These are phyloP conservation scores for Cordilura impudica DNA, from an alignment of 2,888 invertebrate species.

Conservation along the genomic window DNA sequence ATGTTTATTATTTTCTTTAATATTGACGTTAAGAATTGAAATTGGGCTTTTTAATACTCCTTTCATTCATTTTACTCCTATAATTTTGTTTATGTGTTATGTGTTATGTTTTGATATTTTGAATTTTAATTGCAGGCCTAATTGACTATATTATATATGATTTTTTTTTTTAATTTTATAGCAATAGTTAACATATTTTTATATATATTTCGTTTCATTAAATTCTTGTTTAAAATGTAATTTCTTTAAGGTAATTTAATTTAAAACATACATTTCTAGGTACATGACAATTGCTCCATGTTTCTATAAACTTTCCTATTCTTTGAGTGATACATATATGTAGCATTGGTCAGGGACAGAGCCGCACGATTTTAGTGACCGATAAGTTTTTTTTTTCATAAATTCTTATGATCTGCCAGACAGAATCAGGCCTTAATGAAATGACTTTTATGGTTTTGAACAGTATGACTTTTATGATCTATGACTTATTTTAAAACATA, in stretches of 20 bases:
- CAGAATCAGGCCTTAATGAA: no score
- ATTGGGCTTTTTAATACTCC: background rate
- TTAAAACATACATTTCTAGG: constrained; percentile 41
- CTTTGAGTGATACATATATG: no score
- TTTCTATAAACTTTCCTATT: background rate
- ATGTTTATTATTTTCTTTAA: background rate
- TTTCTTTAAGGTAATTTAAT: constrained; percentile 5
- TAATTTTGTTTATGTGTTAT: background rate
- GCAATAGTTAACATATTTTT: constrained; percentile 34
- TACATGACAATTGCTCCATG: constrained; percentile 61
- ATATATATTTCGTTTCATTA: constrained; percentile 3
- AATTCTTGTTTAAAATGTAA: constrained; percentile 14
- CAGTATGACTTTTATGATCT: no score
- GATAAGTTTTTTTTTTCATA: no score
- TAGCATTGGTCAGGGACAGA: no score
- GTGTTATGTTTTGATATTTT: background rate
- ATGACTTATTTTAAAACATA: no score
- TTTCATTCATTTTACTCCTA: background rate
- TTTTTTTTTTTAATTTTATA: background rate
- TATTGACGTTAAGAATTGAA: constrained; percentile 1
- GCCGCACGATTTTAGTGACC: no score
- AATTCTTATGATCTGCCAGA: no score
- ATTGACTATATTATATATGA: constrained; percentile 40
- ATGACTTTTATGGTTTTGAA: no score
- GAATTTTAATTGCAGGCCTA: constrained; percentile 45